Evolutionary conservation across 2,888 invertebrate species (phyloP).

Genomic region (Lithophane socia): DNA sequence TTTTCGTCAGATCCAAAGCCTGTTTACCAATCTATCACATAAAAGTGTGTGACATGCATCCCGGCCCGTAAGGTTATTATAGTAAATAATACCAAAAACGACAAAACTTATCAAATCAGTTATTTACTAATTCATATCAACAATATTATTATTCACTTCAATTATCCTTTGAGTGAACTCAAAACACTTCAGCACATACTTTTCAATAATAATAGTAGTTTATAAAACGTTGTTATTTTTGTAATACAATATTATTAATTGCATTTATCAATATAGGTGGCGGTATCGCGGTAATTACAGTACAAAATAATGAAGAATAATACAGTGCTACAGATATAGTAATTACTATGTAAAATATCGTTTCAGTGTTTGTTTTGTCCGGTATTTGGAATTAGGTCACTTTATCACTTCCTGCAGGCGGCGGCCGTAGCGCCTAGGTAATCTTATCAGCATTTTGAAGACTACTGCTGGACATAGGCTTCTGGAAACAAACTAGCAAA

Average conservation of each 20-base stretch:
- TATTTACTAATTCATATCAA: conserved; percentile 10
- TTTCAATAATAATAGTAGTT: background rate
- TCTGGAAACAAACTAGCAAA: background rate
- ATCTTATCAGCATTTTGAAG: background rate
- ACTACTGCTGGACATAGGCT: background rate
- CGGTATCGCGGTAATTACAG: conserved; percentile 33
- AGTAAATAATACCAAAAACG: background rate
- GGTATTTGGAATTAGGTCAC: conserved; percentile 30
- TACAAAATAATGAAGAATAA: conserved; percentile 39
- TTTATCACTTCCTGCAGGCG: conserved; percentile 10
- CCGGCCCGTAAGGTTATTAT: background rate
- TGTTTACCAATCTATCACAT: background rate
- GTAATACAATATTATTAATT: conserved; percentile 29
- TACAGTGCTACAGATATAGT: conserved; percentile 14
- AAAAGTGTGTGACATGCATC: background rate
- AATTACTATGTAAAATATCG: conserved; percentile 5
- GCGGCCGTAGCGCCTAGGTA: background rate
- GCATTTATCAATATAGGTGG: conserved; percentile 37
- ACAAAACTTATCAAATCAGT: conserved; percentile 16
- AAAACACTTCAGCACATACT: conserved; percentile 15
- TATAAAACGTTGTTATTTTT: conserved; percentile 36
- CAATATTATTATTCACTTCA: conserved; percentile 21
- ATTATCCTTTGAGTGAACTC: conserved; percentile 27
- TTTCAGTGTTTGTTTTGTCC: conserved; percentile 33
- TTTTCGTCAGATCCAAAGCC: background rate